Conservation (phyloP, 1,140 invertebrate species). For the Thaumetopoea pityocampa region DNA sequence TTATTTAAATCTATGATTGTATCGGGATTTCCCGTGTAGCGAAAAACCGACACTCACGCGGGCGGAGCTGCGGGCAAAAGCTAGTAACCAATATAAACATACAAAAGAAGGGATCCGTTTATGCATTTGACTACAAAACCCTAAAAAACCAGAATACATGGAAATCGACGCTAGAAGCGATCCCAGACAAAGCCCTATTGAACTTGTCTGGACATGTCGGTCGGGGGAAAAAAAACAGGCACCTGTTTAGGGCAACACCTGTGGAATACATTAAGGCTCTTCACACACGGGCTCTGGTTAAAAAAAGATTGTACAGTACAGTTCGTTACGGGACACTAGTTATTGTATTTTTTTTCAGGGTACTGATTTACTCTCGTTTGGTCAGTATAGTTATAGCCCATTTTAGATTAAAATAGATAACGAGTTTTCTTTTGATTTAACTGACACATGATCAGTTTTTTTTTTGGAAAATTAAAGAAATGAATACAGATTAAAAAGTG, state of each 20-base stretch:
- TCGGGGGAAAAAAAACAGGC: slow-evolving; percentile 30
- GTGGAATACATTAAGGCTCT: slow-evolving; percentile 41
- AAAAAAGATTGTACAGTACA: slow-evolving; percentile 22
- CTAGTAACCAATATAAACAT: too few relatives aligned
- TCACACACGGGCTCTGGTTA: slow-evolving; percentile 4
- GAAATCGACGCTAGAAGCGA: slow-evolving; percentile 36
- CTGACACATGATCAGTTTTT: not conserved
- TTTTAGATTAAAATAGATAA: slow-evolving; percentile 14
- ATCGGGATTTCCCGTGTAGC: too few relatives aligned
- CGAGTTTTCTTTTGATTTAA: slow-evolving; percentile 5
- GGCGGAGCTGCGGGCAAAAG: too few relatives aligned
- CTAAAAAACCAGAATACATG: slow-evolving; percentile 33
- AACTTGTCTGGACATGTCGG: slow-evolving; percentile 47
- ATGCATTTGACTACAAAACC: too few relatives aligned
- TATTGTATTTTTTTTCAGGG: slow-evolving; percentile 9
- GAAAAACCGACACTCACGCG: too few relatives aligned
- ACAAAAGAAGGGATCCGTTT: too few relatives aligned
- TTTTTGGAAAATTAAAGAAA: slow-evolving; percentile 1
- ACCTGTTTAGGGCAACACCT: slow-evolving; percentile 57
- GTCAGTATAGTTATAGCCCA: slow-evolving; percentile 11
- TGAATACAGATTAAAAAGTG: too few relatives aligned
- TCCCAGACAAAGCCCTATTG: slow-evolving; percentile 42
- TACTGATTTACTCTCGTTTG: slow-evolving; percentile 17
- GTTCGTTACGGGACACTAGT: slow-evolving; percentile 10
- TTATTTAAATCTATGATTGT: too few relatives aligned